These are phyloP conservation scores for Drosophila fulvimacula DNA, from an alignment of 2,888 invertebrate species.

Conservation along the genomic window DNA sequence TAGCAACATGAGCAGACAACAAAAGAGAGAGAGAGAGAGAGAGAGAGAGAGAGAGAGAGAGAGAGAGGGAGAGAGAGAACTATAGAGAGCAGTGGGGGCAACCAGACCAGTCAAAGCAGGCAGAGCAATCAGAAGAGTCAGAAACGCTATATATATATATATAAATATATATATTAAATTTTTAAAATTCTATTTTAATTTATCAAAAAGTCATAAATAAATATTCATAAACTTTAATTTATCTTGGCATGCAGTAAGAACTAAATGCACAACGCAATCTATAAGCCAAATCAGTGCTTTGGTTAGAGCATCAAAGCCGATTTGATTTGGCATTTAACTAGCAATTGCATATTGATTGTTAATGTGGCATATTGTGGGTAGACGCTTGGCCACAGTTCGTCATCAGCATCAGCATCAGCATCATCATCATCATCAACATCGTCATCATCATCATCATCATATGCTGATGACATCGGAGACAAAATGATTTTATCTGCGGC, in stretches of 20 bases:
- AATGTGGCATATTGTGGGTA: slow-evolving; percentile 27
- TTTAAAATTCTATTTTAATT: too few relatives aligned
- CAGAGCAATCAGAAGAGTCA: not conserved
- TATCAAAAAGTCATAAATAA: too few relatives aligned
- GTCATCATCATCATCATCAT: slow-evolving; percentile 5
- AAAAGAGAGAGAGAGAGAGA: too few relatives aligned
- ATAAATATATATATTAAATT: too few relatives aligned
- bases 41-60: too few relatives aligned
- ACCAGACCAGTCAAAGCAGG: accelerated
- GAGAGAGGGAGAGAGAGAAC: too few relatives aligned
- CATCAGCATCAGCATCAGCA: not conserved
- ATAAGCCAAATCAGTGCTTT: not conserved
- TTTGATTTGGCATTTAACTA: slow-evolving; percentile 41
- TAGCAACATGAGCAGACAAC: too few relatives aligned
- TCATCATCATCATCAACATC: not conserved
- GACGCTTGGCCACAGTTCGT: not conserved
- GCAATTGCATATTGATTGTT: slow-evolving; percentile 57
- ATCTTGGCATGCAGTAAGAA: too few relatives aligned
- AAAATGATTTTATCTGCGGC: slow-evolving; percentile 53
- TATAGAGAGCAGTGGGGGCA: not conserved
- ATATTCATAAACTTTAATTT: too few relatives aligned
- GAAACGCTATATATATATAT: too few relatives aligned
- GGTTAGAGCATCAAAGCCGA: not conserved
- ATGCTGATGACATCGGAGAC: slow-evolving; percentile 23
- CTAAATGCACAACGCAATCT: not conserved